A percentile compares a stretch with the other conserved stretches of the same genome.
phyloP scores from a whole-genome alignment of 2,888 invertebrate species.

The Thysanoteuthis rhombus region DNA sequence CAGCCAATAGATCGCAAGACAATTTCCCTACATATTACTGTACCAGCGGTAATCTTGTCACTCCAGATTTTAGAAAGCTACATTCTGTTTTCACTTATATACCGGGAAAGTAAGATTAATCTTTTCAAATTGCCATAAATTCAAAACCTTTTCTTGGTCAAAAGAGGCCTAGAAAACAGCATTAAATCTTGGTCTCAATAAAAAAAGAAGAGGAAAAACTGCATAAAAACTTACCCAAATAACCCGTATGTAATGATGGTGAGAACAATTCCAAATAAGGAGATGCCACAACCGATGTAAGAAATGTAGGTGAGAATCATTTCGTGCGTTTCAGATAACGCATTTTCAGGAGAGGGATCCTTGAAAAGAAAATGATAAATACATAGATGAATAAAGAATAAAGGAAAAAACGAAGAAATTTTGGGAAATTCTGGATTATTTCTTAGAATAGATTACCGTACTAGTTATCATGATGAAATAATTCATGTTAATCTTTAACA shows the following conservation, averaged over 20 bases:
- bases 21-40: too few species aligned
- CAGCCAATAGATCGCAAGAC: background rate
- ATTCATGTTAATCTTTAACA: too few species aligned
- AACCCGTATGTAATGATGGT: constrained; percentile 70
- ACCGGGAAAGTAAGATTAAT: too few species aligned
- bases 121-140: too few species aligned
- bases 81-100: too few species aligned
- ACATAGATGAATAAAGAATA: too few species aligned
- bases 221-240: constrained; percentile 65
- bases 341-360: constrained; percentile 50
- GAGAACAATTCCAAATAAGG: constrained; percentile 67
- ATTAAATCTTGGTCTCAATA: background rate
- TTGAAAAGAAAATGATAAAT: constrained; percentile 37
- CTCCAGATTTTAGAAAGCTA: too few species aligned
- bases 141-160: too few species aligned
- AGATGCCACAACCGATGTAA: constrained; percentile 69
- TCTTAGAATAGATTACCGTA: too few species aligned
- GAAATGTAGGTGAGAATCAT: constrained; percentile 68
- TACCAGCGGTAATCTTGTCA: too few species aligned
- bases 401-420: too few species aligned
- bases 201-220: background rate
- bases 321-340: constrained; percentile 53
- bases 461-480: too few species aligned
- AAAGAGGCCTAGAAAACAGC: background rate
- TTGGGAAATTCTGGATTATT: background rate